Conservation (phyloP, 2,113 vertebrate genomes). For the Capreolus pygargus region DNA sequence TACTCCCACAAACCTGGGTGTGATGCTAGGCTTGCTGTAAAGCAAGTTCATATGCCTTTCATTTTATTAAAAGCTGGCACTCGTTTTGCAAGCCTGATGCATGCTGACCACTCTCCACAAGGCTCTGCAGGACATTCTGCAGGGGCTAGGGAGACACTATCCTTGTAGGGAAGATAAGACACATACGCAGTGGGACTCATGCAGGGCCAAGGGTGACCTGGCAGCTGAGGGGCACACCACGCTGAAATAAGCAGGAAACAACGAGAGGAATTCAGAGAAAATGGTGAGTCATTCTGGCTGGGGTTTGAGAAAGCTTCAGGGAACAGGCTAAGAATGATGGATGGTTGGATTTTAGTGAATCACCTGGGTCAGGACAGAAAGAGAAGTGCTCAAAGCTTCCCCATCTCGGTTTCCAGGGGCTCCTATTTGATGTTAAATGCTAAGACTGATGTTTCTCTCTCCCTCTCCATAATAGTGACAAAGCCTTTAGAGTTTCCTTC, state of each 20-base stretch:
- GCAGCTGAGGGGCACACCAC: neutral
- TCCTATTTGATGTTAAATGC: neutral
- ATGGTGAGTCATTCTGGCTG: neutral
- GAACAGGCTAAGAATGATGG: neutral
- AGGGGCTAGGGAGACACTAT: neutral
- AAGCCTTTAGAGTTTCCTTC: neutral
- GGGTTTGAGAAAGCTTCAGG: neutral
- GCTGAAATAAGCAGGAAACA: neutral
- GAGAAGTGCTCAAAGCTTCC: neutral
- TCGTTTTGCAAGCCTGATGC: neutral
- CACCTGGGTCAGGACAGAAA: neutral
- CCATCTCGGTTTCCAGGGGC: neutral
- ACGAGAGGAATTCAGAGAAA: neutral
- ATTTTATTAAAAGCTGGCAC: neutral
- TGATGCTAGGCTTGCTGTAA: neutral
- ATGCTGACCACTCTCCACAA: neutral
- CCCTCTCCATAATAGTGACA: neutral
- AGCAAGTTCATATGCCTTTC: neutral
- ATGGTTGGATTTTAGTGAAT: neutral
- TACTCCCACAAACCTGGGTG: neutral
- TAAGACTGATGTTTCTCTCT: neutral
- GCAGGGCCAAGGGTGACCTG: neutral
- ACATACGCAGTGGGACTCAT: neutral
- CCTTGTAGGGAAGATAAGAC: neutral
- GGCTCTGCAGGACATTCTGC: neutral